Evolutionary conservation across 2,113 vertebrate genomes (phyloP).

Genomic region (Rhagologus leucostigma): DNA sequence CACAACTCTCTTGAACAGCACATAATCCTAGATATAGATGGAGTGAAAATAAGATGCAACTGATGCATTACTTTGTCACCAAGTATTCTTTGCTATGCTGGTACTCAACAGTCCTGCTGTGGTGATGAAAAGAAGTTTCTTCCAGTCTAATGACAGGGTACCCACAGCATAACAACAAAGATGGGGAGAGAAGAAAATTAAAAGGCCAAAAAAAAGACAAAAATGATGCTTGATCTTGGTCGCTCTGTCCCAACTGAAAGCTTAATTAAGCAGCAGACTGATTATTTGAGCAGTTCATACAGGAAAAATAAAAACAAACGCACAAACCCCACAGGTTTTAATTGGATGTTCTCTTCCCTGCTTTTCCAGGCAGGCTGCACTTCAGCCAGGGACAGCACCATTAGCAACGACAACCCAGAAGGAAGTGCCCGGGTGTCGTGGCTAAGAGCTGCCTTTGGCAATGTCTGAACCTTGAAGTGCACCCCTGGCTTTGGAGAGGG

Average conservation of each 20-base stretch:
- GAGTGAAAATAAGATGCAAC: background rate
- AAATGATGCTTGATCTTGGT: background rate
- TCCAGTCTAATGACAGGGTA: background rate
- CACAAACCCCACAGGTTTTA: background rate
- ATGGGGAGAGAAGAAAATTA: background rate
- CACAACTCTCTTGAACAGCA: background rate
- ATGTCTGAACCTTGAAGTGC: background rate
- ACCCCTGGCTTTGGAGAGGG: background rate
- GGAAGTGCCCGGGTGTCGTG: fast-evolving
- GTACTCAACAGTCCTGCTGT: background rate
- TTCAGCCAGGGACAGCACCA: background rate
- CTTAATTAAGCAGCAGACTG: background rate
- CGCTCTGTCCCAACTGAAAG: background rate
- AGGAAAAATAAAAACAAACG: background rate
- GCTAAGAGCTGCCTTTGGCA: background rate
- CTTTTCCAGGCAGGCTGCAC: background rate
- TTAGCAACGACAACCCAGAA: background rate
- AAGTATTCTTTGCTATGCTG: background rate
- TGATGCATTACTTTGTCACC: background rate
- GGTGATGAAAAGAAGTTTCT: background rate
- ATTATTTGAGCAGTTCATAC: background rate
- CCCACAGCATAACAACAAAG: background rate
- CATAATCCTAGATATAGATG: background rate
- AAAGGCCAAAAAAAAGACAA: background rate
- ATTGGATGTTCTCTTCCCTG: background rate